Evolutionary conservation across 2,113 vertebrate genomes (phyloP).

Genomic region (Piprites chloris): DNA sequence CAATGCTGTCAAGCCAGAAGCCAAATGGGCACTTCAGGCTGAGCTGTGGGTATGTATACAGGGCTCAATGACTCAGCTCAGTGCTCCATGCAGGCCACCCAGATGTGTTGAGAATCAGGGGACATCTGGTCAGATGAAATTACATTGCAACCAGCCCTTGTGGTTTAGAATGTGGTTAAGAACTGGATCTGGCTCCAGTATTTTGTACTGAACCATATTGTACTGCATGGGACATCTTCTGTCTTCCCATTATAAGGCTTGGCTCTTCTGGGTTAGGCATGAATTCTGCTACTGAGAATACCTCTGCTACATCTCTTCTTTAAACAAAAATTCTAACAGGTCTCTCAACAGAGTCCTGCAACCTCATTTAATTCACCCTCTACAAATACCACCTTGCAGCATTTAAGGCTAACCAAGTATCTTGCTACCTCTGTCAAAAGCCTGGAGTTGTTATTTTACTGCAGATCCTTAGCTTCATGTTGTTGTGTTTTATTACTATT

Average conservation of each 20-base stretch:
- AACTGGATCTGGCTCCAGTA: not conserved
- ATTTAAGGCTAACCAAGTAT: not conserved
- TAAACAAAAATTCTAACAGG: not conserved
- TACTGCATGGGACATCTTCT: not conserved
- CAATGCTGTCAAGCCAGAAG: not conserved
- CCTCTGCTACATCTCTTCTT: not conserved
- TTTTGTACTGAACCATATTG: not conserved
- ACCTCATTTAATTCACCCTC: not conserved
- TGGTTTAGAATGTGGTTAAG: not conserved
- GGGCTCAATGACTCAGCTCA: not conserved
- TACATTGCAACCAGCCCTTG: not conserved
- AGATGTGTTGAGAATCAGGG: not conserved
- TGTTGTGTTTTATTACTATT: not conserved
- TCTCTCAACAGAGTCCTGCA: not conserved
- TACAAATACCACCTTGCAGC: not conserved
- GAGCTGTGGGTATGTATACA: not conserved
- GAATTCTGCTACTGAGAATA: not conserved
- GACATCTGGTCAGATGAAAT: not conserved
- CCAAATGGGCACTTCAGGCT: fast-evolving
- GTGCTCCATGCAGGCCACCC: not conserved
- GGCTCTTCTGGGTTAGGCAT: not conserved
- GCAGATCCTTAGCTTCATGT: not conserved
- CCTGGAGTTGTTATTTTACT: not conserved
- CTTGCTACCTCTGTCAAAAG: not conserved
- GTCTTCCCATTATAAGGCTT: not conserved